A percentile compares a stretch with the other conserved stretches of the same genome.
These are phyloP conservation scores for Isoperla grammatica DNA, from an alignment of 2,888 invertebrate genomes.

Conservation along the genomic window DNA sequence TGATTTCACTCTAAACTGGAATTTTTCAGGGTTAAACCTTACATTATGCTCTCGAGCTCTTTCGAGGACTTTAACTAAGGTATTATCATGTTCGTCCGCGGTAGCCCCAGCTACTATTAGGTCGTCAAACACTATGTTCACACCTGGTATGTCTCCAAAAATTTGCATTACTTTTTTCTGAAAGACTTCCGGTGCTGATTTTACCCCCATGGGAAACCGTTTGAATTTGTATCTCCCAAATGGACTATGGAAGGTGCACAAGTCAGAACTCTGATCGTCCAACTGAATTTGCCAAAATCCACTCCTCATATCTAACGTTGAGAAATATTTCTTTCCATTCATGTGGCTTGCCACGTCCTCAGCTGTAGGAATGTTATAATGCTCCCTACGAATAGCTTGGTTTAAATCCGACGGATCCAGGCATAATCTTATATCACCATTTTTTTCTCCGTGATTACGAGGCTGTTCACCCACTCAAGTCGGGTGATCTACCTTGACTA, in stretches of 20 bases:
- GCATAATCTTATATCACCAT: neutral
- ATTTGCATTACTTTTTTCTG: slow-evolving; percentile 33
- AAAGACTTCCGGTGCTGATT: neutral
- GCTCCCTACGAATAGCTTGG: neutral
- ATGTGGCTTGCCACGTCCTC: no score
- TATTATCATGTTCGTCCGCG: slow-evolving; percentile 9
- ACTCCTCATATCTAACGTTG: slow-evolving; percentile 22
- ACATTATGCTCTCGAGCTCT: slow-evolving; percentile 31
- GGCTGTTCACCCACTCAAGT: slow-evolving; percentile 1
- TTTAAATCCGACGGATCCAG: neutral
- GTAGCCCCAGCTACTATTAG: slow-evolving; percentile 33
- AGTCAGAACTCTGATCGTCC: slow-evolving; percentile 21
- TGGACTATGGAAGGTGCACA: slow-evolving; percentile 24
- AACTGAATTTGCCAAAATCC: slow-evolving; percentile 24
- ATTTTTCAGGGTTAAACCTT: slow-evolving; percentile 32
- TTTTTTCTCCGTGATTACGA: neutral
- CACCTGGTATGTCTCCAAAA: slow-evolving; percentile 38
- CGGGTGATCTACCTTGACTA: neutral
- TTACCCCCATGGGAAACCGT: slow-evolving; percentile 23
- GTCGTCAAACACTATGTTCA: slow-evolving; percentile 39
- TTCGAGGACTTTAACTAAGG: slow-evolving; percentile 21
- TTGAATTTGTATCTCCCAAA: slow-evolving; percentile 25
- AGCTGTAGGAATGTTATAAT: neutral
- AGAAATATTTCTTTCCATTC: slow-evolving; percentile 16
- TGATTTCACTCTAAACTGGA: slow-evolving; percentile 32